These are phyloP conservation scores for Zosterops pallidus DNA, from an alignment of 2,113 vertebrate species.

Conservation along the genomic window DNA sequence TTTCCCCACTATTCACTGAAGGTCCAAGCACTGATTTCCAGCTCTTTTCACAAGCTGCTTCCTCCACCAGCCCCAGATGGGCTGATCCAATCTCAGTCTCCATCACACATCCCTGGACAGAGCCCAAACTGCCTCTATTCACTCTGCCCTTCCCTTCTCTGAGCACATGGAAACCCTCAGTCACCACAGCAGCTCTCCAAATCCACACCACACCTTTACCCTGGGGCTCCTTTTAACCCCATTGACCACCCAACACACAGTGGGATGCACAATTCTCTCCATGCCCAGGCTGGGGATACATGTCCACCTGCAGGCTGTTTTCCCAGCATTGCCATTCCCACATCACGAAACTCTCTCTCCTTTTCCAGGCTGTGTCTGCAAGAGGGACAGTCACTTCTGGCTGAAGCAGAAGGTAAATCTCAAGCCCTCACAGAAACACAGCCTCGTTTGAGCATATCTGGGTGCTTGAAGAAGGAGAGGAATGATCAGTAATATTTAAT, in stretches of 20 bases:
- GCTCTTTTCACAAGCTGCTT: background rate
- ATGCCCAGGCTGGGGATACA: background rate
- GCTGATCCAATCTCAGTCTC: background rate
- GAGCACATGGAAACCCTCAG: background rate
- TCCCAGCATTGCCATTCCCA: background rate
- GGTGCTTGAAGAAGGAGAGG: background rate
- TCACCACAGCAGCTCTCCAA: background rate
- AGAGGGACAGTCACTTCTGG: background rate
- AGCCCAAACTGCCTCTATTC: background rate
- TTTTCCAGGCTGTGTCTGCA: background rate
- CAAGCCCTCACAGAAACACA: background rate
- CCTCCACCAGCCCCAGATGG: background rate
- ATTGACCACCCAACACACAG: background rate
- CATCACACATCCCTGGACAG: background rate
- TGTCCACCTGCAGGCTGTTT: background rate
- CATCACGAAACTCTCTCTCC: background rate
- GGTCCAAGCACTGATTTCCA: background rate
- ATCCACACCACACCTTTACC: background rate
- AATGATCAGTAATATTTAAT: background rate
- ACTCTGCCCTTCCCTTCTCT: background rate
- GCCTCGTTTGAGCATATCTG: background rate
- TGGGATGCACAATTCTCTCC: background rate
- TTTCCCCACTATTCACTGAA: background rate
- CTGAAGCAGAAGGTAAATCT: background rate
- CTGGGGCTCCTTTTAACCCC: background rate